Percentiles rank a stretch among this genome's conserved stretches.
Conservation (phyloP, 2,888 invertebrate species). For the Melanotus villosus region DNA sequence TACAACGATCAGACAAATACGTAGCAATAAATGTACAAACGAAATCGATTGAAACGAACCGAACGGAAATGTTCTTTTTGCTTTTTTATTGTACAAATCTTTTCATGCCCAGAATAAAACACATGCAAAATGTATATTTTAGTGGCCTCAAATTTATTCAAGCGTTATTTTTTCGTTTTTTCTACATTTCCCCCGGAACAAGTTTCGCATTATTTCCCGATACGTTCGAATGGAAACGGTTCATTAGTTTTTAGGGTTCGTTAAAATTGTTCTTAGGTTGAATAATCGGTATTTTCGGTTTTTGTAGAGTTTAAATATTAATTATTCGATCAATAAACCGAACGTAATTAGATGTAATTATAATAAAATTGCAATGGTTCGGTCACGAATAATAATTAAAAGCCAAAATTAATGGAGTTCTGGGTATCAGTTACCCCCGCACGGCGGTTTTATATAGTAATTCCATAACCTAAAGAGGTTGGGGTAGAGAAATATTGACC, state of each 20-base stretch:
- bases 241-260: conserved; percentile 16
- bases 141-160: background rate
- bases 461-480: conserved; percentile 19
- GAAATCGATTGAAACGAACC: conserved; percentile 2
- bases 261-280: background rate
- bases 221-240: conserved; percentile 12
- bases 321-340: no score
- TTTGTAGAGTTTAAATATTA: no score
- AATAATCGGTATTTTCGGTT: background rate
- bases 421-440: conserved; percentile 9
- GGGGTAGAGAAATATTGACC: conserved; percentile 37
- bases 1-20: background rate
- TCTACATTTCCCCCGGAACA: conserved; percentile 9
- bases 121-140: conserved; percentile 12
- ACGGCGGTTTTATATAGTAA: conserved; percentile 6
- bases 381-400: conserved; percentile 12
- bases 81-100: conserved; percentile 2
- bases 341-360: no score
- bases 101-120: conserved; percentile 5
- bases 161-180: conserved; percentile 13
- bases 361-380: conserved; percentile 7
- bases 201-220: background rate
- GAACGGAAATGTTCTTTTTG: background rate
- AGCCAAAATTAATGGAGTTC: conserved; percentile 2
- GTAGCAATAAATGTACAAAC: conserved; percentile 5